Evolutionary conservation across 1,140 invertebrate genomes (phyloP), one percentile per base, ranked within the genome.

Genomic region (Camponotus floridanus): DNA sequence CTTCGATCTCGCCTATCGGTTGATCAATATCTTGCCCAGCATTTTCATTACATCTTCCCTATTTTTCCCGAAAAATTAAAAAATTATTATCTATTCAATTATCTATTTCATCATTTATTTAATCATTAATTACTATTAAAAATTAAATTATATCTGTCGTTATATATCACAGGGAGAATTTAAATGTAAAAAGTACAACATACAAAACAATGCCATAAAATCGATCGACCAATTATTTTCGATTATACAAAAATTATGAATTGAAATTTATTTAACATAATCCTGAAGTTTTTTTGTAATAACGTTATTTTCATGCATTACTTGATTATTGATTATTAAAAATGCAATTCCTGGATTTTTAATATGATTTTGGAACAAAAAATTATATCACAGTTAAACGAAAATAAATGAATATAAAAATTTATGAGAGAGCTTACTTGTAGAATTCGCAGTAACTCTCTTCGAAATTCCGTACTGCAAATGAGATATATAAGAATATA

Each of bases 1-100:
- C 88, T 57, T 89, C 87, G 13, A 89, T 88, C 31, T 89, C 87
- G 0, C 88, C 88, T 26, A 89, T 55, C 57, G 88, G 88, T 33
- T 78, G 83, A 76, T 88, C 83, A 33, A 59, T 6, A 6, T 89
- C 76, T 51, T 81, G 87, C 8, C 61, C 74, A 1, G 7, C 9
- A 51, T n/a, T 86, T 21, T 67, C 85, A 18, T 31, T 79, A 36
- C 83, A 88, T 42, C 55, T 89, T 13, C 85, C 88, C 79, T 81
- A n/a, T 51, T 51, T 51, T 51, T 48, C 68, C 36, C 15, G 18
- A 9, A 33, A 48, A 64, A 65, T n/a, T 62, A 26, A n/a, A 1
- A 18, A 31, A 55, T 73, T 26, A 26, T 26, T 26, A 26, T 26
- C 26, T 26, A 26, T 26, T 26, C 26, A 26, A 26, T 26, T 26